These are phyloP conservation scores for Trachelus iudaicus DNA, from an alignment of 2,888 invertebrate species.

Conservation along the genomic window DNA sequence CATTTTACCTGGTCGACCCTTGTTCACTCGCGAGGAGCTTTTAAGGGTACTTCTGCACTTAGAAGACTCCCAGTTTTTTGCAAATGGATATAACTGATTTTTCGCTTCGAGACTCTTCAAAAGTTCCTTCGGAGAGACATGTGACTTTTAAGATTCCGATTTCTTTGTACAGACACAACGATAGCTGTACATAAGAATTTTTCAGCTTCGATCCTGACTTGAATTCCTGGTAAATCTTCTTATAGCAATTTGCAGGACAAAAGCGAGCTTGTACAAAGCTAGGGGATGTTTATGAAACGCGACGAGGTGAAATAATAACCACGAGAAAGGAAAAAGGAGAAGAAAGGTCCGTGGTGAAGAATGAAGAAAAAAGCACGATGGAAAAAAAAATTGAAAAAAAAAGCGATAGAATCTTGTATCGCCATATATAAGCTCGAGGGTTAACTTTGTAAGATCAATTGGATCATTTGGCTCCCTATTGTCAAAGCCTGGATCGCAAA, in stretches of 20 bases:
- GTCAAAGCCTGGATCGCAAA: neutral
- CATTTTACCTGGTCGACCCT: neutral
- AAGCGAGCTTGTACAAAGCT: conserved; percentile 44
- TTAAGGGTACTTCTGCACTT: neutral
- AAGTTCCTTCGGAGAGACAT: neutral
- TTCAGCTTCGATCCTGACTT: neutral
- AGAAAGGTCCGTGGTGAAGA: neutral
- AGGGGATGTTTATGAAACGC: conserved; percentile 42
- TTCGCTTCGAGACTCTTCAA: neutral
- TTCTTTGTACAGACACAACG: neutral
- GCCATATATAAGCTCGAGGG: neutral
- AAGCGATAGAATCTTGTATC: neutral
- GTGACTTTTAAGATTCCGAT: neutral
- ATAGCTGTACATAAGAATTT: neutral
- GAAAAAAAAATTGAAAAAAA: neutral
- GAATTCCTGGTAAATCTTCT: conserved; percentile 42
- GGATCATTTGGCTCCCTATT: neutral
- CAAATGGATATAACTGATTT: neutral
- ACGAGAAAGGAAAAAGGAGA: conserved; percentile 7
- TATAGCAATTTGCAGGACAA: conserved; percentile 52
- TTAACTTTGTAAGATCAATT: neutral
- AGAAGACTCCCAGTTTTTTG: neutral
- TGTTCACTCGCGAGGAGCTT: neutral
- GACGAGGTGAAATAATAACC: conserved; percentile 24
- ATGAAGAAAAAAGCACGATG: neutral